phyloP scores from a whole-genome alignment of 2,888 invertebrate species.

The Notodonta dromedarius region DNA sequence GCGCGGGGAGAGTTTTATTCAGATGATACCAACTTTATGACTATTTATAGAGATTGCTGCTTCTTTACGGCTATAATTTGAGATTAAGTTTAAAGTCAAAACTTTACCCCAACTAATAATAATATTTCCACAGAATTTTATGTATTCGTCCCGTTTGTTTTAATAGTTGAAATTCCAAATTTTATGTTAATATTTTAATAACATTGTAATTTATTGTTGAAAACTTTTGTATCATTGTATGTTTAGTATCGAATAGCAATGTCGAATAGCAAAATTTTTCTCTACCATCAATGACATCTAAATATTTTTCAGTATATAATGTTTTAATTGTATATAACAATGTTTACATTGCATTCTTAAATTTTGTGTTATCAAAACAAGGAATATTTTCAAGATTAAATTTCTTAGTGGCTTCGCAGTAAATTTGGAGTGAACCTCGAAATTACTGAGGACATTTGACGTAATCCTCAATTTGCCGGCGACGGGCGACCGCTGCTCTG shows the following conservation, averaged over 20 bases:
- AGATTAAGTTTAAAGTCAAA: not conserved
- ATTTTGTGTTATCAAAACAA: slow-evolving; percentile 19
- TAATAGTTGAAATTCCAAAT: too few relatives aligned
- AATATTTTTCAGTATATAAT: too few relatives aligned
- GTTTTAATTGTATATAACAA: too few relatives aligned
- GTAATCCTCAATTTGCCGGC: slow-evolving; percentile 75
- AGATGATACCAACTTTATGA: not conserved
- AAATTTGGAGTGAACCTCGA: slow-evolving; percentile 70
- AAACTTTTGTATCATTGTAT: too few relatives aligned
- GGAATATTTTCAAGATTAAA: slow-evolving; percentile 70
- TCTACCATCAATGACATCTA: too few relatives aligned
- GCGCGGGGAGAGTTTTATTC: not conserved
- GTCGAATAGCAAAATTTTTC: too few relatives aligned
- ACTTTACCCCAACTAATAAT: slow-evolving; percentile 27
- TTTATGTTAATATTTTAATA: too few relatives aligned
- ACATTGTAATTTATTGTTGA: too few relatives aligned
- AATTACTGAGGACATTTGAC: slow-evolving; percentile 71
- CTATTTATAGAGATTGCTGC: not conserved
- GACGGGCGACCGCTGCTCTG: slow-evolving; percentile 46
- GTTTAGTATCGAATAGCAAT: too few relatives aligned
- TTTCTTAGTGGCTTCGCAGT: slow-evolving; percentile 72
- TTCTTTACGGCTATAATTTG: not conserved
- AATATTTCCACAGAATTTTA: not conserved
- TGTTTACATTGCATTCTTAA: too few relatives aligned
- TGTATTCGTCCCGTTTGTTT: not conserved